Base-by-base conservation (phyloP, 2,888 invertebrate species). In the Hydraecia micacea region DNA sequence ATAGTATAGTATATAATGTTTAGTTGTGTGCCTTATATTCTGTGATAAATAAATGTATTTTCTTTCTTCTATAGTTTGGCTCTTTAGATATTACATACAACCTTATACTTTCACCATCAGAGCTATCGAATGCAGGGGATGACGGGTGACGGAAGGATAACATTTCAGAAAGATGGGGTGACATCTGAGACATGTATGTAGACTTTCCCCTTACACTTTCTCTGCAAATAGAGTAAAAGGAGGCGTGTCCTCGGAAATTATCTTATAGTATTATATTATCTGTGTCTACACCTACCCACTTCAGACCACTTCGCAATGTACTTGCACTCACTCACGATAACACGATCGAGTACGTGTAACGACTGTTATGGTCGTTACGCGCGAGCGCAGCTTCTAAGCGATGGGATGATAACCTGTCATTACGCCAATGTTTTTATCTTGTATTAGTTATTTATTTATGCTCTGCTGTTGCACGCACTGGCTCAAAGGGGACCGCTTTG, bases 381-480 rank as follows among this genome's bases (percentile, higher is more conserved):
- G 67, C 77, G 67, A 58, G 77, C 75, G 87, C 81, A 32, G 6
- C 60, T 69, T 52, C 25, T 83, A 75, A 84, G 49, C 63, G 73
- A 73, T 76, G 39, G 62, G 52, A 71, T 81, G 73, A 75, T 85
- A 77, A 80, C 83, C 77, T 72, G 87, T 77, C 75, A 83, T 86
- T 87, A 83, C 28, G 63, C 67, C 68, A 80, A 69, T 78, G 77
- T 82, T 87, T 82, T 85, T 87, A 74, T 85, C 75, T 82, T 55
- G 42, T 75, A 84, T 82, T 70, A 71, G 72, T 73, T 75, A 73
- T 85, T 75, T 77, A 77, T 77, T 82, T 74, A 74, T 85, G 63
- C 60, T 55, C 36, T 71, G 13, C 67, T 21, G 75, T 82, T 73
- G 75, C 85, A 78, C 75, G 79, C 85, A 80, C 67, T 1, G 39